Base-by-base conservation (phyloP, 2,888 invertebrate genomes). In the Megaustenia siamemsis region DNA sequence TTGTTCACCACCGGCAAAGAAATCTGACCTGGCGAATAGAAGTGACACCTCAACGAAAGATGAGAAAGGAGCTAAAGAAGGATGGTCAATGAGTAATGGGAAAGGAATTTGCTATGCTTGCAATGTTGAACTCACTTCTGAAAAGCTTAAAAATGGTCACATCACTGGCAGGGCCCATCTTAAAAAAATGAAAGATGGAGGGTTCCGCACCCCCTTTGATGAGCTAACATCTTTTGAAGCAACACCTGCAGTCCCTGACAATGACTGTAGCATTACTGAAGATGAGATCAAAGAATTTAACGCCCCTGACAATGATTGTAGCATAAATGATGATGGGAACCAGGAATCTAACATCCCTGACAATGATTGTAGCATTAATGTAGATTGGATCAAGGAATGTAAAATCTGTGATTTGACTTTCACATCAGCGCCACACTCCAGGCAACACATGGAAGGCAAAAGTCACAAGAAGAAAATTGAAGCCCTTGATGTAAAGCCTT, bases 81-180 rank as follows among this genome's bases (percentile, higher is more conserved):
- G 73, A 1, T 77, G 32, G 40, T 4, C 35, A 18, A 77, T 56
- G 60, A 45, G n/a, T 10, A 60, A 77, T 77, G 77, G 60, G 40
- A 43, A 0, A 10, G 53, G 53, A 0, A 24, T n/a, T 24, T 81
- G 80, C 53, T 45, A 32, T 32, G 5, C 71, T 21, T 81, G 80
- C 28, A 8, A 49, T 53, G 49, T 69, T 21, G 53, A 49, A 15
- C 40, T 81, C 32, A 69, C 69, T 3, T 69, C 80, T 32, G 69
- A 71, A 40, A 28, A 35, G 38, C 38, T 45, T 32, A 69, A 49
- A 24, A 28, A 43, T 49, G n/a, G 12, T 12, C 80, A 80, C 35
- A 28, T 68, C 21, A 49, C 2, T 43, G 80, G 80, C 80, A 80
- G 49, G 49, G 10, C 28, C 6, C 80, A 80, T 49, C n/a, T 24